Evolutionary conservation across 2,797 vertebrate genomes (phyloP).

Genomic region (Pogonophryne albipinna): DNA sequence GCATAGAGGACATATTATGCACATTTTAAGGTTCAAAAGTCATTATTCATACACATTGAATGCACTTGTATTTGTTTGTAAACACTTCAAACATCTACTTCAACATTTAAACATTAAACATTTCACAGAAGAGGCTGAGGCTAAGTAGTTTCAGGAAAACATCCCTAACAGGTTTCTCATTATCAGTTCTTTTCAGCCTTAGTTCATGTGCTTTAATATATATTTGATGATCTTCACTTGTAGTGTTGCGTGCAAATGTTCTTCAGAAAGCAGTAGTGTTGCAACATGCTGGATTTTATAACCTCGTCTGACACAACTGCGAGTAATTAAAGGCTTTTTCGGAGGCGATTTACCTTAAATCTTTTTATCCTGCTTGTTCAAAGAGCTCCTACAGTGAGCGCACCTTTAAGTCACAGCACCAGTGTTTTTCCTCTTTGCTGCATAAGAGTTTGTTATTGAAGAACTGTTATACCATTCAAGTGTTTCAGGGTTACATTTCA

Average conservation of each 20-base stretch:
- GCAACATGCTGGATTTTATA: slow-evolving; percentile 4
- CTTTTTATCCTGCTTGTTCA: not conserved
- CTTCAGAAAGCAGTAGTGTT: slow-evolving; percentile 10
- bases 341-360: not conserved
- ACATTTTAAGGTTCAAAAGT: not conserved
- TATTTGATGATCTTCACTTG: not conserved
- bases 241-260: not conserved
- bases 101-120: not conserved
- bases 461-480: not conserved
- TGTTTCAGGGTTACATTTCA: not conserved
- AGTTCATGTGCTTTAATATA: not conserved
- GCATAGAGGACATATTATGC: too few relatives aligned
- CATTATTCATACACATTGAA: too few relatives aligned
- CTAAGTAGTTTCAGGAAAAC: not conserved
- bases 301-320: not conserved
- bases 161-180: not conserved
- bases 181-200: too few relatives aligned
- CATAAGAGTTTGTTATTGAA: too few relatives aligned
- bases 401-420: not conserved
- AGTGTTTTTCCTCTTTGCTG: not conserved
- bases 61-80: too few relatives aligned
- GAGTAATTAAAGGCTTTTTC: slow-evolving; percentile 32
- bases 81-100: too few relatives aligned
- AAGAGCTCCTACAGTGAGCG: not conserved
- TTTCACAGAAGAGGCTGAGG: not conserved